Percentiles rank a stretch among this genome's conserved stretches.
Conservation (phyloP, 30 jellyfish, hydroid and myxozoan species). For the Chrysaora quinquecirrha region DNA sequence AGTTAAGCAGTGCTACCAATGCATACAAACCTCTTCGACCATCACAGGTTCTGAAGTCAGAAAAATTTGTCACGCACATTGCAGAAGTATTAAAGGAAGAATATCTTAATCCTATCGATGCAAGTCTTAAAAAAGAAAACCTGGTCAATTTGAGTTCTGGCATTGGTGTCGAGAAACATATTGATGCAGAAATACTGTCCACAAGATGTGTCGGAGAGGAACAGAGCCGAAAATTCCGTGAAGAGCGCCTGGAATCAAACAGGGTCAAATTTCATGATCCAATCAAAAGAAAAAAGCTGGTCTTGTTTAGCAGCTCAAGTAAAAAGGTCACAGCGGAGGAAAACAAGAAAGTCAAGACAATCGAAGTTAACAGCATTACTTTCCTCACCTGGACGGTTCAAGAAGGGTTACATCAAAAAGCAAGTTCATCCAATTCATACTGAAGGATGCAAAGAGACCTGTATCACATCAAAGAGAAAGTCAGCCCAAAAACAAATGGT, state of each 20-base stretch:
- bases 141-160: constrained; percentile 14
- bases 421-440: background rate
- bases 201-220: background rate
- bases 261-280: background rate
- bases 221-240: background rate
- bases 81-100: constrained; percentile 10
- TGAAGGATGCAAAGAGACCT: background rate
- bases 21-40: too few species aligned
- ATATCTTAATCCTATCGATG: constrained; percentile 2
- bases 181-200: background rate
- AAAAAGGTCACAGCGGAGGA: background rate
- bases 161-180: background rate
- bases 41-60: too few species aligned
- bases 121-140: background rate
- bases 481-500: background rate
- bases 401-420: background rate
- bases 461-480: background rate
- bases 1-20: background rate
- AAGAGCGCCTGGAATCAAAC: background rate
- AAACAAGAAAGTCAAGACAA: background rate
- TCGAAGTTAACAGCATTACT: constrained; percentile 8
- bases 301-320: background rate
- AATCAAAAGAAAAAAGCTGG: constrained; percentile 7
- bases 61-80: too few species aligned
- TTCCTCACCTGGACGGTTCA: constrained; percentile 11